A percentile compares a stretch with the other conserved stretches of the same genome.
Evolutionary conservation across 1,140 invertebrate genomes (phyloP).

Genomic region (Tetramorium simillimum): DNA sequence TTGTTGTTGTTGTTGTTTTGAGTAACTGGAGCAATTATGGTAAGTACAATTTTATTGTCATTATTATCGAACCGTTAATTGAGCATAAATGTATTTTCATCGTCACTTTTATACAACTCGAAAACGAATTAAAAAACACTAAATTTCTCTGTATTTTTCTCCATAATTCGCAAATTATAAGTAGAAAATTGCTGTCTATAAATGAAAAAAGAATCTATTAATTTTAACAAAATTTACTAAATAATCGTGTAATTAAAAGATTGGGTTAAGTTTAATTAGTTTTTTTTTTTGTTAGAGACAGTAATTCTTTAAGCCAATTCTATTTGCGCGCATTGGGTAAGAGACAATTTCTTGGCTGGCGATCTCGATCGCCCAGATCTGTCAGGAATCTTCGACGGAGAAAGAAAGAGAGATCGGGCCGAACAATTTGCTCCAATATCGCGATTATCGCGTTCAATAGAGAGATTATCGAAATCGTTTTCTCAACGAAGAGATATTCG

Average conservation of each 20-base stretch:
- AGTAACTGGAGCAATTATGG: slow-evolving; percentile 67
- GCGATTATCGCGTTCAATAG: not conserved
- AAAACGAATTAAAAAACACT: not conserved
- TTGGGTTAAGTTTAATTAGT: not conserved
- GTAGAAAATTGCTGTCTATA: not conserved
- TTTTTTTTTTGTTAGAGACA: not conserved
- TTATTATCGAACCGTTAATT: not conserved
- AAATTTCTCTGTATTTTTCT: not conserved
- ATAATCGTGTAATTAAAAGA: not conserved
- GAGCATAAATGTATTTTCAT: not conserved
- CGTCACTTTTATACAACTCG: not conserved
- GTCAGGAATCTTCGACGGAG: not conserved
- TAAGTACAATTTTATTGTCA: slow-evolving; percentile 41
- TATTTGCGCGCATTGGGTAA: not conserved
- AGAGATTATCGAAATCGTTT: not conserved
- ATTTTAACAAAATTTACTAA: not conserved
- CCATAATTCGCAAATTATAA: not conserved
- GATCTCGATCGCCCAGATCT: not conserved
- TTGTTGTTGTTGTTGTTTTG: slow-evolving; percentile 25
- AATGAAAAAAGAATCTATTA: not conserved
- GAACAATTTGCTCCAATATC: slow-evolving; percentile 27
- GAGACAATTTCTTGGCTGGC: not conserved
- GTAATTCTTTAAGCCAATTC: not conserved
- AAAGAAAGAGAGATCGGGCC: slow-evolving; percentile 8
- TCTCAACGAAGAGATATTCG: slow-evolving; percentile 9